Evolutionary conservation across 2,888 invertebrate genomes (phyloP), one percentile per base, ranked within the genome.

Genomic region (Pogonocherus hispidulus): DNA sequence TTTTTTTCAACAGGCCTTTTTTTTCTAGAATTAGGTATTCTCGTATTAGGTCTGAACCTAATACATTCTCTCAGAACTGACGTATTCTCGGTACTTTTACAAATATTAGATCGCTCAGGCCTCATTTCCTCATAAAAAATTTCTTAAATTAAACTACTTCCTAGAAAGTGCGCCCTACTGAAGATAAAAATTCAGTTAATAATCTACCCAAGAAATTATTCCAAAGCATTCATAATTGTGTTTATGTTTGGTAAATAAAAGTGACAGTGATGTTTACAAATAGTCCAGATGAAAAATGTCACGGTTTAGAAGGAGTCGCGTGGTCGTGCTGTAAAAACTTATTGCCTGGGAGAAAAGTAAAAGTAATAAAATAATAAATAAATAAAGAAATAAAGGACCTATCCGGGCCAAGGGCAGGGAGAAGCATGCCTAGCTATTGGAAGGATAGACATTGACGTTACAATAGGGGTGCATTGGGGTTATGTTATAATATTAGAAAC

Each of bases 361-460:
- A 78, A 80, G 80, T 80, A 80, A 79, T 80, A 80, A 80, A 79
- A 69, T 55, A 57, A 76, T 77, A 76, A 76, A 75, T 60, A 51
- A 59, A 59, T 63, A 67, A 64, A 72, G 51, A 71, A 54, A 51
- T 37, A 62, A 69, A 60, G 63, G 59, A 32, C 69, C 75, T 71
- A 76, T 79, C 70, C 64, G 73, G 79, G 77, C 78, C 78, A 78
- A 79, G 79, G 79, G 47, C 76, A 67, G 51, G 37, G 20, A 11
- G 63, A 63, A 67, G 67, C 56, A 67, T 27, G 52, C 14, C 52
- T 51, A 23, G 27, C 32, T 11, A n/a, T n/a, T n/a, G n/a, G 27
- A 32, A 3, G 32, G 14, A n/a, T 47, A 8, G 32, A 14, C 52
- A 52, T 27, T 52, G 52, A 11, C 52, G 52, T 52, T 4, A 32